Evolutionary conservation across 2,797 vertebrate species (phyloP), one percentile per base, ranked within the genome.

Genomic region (Limosa lapponica): DNA sequence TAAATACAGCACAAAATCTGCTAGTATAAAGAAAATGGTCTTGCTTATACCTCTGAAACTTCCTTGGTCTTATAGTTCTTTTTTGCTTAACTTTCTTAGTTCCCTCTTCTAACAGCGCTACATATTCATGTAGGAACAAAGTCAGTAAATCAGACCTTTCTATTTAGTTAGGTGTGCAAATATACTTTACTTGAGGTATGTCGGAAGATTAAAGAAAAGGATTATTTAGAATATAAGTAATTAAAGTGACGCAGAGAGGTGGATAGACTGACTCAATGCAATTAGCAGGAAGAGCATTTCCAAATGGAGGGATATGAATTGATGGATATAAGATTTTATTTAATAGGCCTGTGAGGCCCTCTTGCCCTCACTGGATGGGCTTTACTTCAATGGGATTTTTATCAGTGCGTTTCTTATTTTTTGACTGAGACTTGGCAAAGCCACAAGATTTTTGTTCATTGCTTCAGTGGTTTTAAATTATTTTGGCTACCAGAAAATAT

Each of bases 161-260:
- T 79, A 6, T 75, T 93, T 46, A 81, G 51, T 80, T 80, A 88
- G 78, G 41, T 72, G 71, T 86, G 51, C 57, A 93, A 95, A 92
- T 82, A 85, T 23, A 25, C 30, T 82, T 52, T 30, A 25, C 22
- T 44, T 69, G n/a, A 57, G n/a, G 37, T 46, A 57, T 8, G 19
- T 24, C 49, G 69, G 57, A 72, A 82, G 23, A 78, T 11, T 20
- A 88, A 72, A 72, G 46, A 61, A 66, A 61, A 46, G 1, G 51
- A 62, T 55, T 55, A 66, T 67, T 75, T 87, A 25, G 62, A 59
- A 69, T 59, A 28, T 34, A 51, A 46, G 54, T 57, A 74, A 61
- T 49, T 54, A 17, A 66, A 24, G 36, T 57, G 52, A 57, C 5
- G 46, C 1, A 2, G 43, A 46, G 52, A 71, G 22, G 34, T 48